Evolutionary conservation across 2,888 invertebrate genomes (phyloP).

Genomic region (Drosophila paranaensis): DNA sequence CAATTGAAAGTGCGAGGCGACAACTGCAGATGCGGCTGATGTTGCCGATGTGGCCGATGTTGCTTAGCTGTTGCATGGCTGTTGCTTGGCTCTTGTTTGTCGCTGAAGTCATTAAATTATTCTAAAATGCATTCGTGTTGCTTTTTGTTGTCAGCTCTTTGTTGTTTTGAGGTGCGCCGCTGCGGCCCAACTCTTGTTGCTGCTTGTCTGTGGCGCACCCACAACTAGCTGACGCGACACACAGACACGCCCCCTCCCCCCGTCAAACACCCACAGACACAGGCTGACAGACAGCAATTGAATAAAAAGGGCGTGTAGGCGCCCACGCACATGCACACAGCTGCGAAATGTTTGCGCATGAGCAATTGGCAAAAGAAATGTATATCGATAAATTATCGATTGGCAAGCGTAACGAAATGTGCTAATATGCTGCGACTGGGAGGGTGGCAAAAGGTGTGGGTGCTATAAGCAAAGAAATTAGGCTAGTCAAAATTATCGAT

Average conservation of each 20-base stretch:
- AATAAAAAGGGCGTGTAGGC: conserved; percentile 30
- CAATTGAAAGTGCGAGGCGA: conserved; percentile 72
- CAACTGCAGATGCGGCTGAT: conserved; percentile 27
- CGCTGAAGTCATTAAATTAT: conserved; percentile 47
- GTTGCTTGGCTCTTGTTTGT: conserved; percentile 11
- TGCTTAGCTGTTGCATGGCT: conserved; percentile 13
- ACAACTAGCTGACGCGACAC: conserved; percentile 17
- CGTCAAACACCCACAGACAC: neutral
- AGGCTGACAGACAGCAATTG: neutral
- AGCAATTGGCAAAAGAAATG: neutral
- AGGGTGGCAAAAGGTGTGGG: neutral
- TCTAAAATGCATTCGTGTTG: conserved; percentile 57
- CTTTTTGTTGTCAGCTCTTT: conserved; percentile 27
- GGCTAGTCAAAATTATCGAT: neutral
- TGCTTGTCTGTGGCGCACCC: conserved; percentile 51
- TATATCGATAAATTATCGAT: neutral
- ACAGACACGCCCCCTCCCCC: neutral
- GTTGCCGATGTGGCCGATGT: conserved; percentile 19
- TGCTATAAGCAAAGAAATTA: neutral
- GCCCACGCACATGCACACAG: neutral
- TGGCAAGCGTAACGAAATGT: neutral
- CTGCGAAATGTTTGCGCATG: neutral
- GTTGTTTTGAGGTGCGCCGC: conserved; percentile 57
- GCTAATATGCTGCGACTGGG: neutral
- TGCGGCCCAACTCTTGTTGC: conserved; percentile 5